phyloP scores from a whole-genome alignment of 2,113 vertebrate species.

The Tragelaphus imberbis region DNA sequence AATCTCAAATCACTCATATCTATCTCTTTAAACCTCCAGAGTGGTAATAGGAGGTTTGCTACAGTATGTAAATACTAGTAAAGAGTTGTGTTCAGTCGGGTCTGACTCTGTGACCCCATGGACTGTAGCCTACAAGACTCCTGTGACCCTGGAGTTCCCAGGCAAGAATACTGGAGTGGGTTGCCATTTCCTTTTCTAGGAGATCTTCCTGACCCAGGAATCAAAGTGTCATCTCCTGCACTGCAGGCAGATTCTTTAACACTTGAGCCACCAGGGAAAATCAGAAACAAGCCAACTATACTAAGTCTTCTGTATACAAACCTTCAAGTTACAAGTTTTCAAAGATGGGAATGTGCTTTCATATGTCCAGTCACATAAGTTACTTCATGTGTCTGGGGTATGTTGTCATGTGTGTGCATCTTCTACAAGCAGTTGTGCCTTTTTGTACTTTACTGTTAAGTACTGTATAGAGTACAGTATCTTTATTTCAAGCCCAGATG shows the following conservation, averaged over 20 bases:
- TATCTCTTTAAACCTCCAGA: not conserved
- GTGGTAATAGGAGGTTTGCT: not conserved
- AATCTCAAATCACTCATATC: not conserved
- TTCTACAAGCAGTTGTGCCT: not conserved
- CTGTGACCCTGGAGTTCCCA: not conserved
- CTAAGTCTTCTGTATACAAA: not conserved
- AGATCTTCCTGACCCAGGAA: not conserved
- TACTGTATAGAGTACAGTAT: no score
- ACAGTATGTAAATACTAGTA: not conserved
- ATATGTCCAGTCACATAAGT: not conserved
- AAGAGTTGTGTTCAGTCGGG: rapidly evolving
- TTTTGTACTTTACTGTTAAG: not conserved
- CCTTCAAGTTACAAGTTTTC: not conserved
- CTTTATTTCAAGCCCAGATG: not conserved
- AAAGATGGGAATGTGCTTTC: not conserved
- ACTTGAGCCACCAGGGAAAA: not conserved
- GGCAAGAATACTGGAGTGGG: not conserved
- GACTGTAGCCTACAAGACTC: not conserved
- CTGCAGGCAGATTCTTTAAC: not conserved
- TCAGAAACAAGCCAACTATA: not conserved
- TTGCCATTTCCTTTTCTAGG: not conserved
- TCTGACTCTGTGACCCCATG: not conserved
- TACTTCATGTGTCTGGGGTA: not conserved
- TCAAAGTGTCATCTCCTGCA: not conserved
- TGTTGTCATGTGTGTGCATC: rapidly evolving